These are phyloP conservation scores for Lasaia peninsularis DNA, from an alignment of 1,140 invertebrate species.

Conservation along the genomic window DNA sequence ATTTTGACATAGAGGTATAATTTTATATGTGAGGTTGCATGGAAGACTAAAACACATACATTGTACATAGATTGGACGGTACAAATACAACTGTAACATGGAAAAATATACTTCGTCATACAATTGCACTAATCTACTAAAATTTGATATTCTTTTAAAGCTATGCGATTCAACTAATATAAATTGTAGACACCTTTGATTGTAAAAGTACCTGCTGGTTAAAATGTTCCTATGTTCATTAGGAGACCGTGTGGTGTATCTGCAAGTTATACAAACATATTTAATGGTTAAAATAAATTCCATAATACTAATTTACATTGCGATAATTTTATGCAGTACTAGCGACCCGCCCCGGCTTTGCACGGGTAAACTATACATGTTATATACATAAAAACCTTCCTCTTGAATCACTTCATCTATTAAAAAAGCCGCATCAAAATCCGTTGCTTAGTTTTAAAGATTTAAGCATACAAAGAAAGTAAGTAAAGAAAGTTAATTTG, in stretches of 20 bases:
- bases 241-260: not conserved
- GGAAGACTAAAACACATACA: slow-evolving; percentile 4
- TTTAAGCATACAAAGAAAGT: not conserved
- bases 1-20: not conserved
- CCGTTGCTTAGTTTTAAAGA: too few relatives aligned
- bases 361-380: too few relatives aligned
- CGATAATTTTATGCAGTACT: too few relatives aligned
- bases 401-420: too few relatives aligned
- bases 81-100: not conserved
- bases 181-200: not conserved
- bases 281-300: not conserved
- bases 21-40: not conserved
- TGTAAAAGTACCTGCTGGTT: not conserved
- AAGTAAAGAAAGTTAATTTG: too few relatives aligned
- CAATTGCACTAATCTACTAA: slow-evolving; percentile 8
- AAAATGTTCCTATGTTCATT: not conserved
- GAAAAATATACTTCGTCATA: slow-evolving; percentile 2
- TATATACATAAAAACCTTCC: too few relatives aligned
- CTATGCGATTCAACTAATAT: slow-evolving; percentile 30
- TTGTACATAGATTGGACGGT: slow-evolving; percentile 9
- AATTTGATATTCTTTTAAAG: slow-evolving; percentile 38
- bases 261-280: not conserved
- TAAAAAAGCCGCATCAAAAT: too few relatives aligned
- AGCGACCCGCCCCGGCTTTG: too few relatives aligned
- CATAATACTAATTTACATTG: too few relatives aligned